Percentiles rank a stretch among this genome's conserved stretches.
Conservation (phyloP, 92 coral and sea anemone genomes). For the Parazoanthus darwini region DNA sequence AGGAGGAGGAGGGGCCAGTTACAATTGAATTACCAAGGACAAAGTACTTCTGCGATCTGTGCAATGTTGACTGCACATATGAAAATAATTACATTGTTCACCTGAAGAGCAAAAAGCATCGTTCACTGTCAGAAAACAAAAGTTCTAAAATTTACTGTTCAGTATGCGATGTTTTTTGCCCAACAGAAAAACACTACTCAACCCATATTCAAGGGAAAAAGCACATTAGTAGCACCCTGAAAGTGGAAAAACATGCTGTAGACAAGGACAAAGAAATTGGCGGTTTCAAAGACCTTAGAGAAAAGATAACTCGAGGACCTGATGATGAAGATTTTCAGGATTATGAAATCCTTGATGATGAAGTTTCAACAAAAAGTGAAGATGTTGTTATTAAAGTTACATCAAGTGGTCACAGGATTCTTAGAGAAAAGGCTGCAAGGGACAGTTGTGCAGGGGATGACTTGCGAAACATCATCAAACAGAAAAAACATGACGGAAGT, state of each 20-base stretch:
- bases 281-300: constrained; percentile 53
- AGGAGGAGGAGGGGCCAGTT: constrained; percentile 33
- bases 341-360: constrained; percentile 14
- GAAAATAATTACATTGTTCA: constrained; percentile 53
- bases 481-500: constrained; percentile 34
- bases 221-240: constrained; percentile 38
- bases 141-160: constrained; percentile 21
- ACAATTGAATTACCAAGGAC: constrained; percentile 53
- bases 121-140: constrained; percentile 18
- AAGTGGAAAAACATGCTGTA: constrained; percentile 19
- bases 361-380: constrained; percentile 18
- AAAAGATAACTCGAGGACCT: constrained; percentile 48
- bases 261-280: constrained; percentile 33
- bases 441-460: background rate
- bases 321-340: constrained; percentile 26
- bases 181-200: constrained; percentile 28
- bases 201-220: constrained; percentile 34
- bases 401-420: constrained; percentile 34
- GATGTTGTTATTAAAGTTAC: constrained; percentile 34
- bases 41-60: constrained; percentile 53
- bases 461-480: constrained; percentile 30
- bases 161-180: constrained; percentile 35
- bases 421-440: background rate
- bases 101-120: constrained; percentile 49
- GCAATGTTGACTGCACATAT: constrained; percentile 51